phyloP scores from a whole-genome alignment of 2,888 invertebrate genomes.

The Parnassius apollo region DNA sequence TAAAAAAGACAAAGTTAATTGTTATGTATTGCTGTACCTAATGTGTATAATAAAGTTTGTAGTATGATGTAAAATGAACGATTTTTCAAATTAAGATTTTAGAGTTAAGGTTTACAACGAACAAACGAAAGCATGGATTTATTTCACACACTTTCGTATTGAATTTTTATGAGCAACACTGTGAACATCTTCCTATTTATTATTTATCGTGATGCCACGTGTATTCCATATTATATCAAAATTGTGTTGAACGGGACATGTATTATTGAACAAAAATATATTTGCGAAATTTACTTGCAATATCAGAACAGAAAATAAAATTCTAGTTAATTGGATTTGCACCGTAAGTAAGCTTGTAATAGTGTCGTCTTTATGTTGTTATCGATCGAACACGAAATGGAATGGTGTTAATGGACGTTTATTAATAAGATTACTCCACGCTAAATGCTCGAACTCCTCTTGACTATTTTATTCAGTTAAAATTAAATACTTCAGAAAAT shows the following conservation, averaged over 20 bases:
- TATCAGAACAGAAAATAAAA: not conserved
- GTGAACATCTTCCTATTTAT: not conserved
- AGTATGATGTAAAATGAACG: too few species aligned
- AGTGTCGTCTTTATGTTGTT: not conserved
- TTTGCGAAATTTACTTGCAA: too few species aligned
- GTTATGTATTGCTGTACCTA: too few species aligned
- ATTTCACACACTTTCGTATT: not conserved
- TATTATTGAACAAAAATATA: too few species aligned
- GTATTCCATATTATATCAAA: too few species aligned
- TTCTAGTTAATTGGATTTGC: too few species aligned
- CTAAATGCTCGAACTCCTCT: constrained; percentile 7
- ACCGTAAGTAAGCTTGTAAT: not conserved
- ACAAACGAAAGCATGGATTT: not conserved
- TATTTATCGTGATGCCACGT: not conserved
- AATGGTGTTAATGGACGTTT: constrained; percentile 8
- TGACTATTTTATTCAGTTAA: not conserved
- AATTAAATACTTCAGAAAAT: not conserved
- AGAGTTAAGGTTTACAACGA: not conserved
- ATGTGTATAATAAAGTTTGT: too few species aligned
- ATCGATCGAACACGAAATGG: constrained; percentile 3
- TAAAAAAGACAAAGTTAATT: too few species aligned
- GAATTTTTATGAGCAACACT: not conserved
- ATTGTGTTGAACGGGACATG: too few species aligned
- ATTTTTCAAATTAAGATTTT: too few species aligned
- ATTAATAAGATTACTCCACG: constrained; percentile 18